Base-by-base conservation (phyloP, 92 coral and sea anemone species). In the Micromussa lordhowensis region DNA sequence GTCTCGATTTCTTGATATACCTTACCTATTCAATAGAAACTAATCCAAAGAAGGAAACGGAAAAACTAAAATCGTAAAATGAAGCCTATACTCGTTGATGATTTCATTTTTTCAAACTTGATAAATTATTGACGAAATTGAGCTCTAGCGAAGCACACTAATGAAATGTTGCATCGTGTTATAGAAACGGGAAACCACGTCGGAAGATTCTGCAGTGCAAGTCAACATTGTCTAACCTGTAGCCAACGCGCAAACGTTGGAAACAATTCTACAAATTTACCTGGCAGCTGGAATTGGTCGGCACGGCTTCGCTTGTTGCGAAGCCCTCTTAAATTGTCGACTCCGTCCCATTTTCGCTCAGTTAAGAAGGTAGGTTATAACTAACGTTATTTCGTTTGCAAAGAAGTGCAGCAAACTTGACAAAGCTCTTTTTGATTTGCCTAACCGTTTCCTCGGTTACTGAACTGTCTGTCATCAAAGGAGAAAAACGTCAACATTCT, bases 401-500 rank as follows among this genome's bases (percentile, higher is more conserved):
- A 68, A 26, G 17, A 66, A 66, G 17, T 9, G 5, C 74, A 30
- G 53, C 34, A 24, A 34, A 63, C 84, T 80, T 22, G 71, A 34
- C 86, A 64, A 9, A 31, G n/a, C 51, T 55, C 49, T 28, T 82
- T 29, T 68, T 44, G 29, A 8, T 70, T 82, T 70, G 34, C 21
- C 3, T 49, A 82, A 44, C 22, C 53, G 86, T 51, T 69, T 32
- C 78, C 21, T 18, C 21, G 86, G 68, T 2, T 29, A 79, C 54
- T 4, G 22, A 14, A 8, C 7, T 40, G 86, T 82, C 86, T 70
- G n/a, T n/a, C n/a, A n/a, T n/a, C 53, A 82, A 82, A 69, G 86
- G 29, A 0, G 49, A 1, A 31, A 49, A 19, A n/a, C 36, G 21
- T 17, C 29, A 26, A 26, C 86, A 75, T 82, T 66, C 66, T 69